Evolutionary conservation across 2,888 invertebrate genomes (phyloP).

Genomic region (Nematopogon swammerdamellus): DNA sequence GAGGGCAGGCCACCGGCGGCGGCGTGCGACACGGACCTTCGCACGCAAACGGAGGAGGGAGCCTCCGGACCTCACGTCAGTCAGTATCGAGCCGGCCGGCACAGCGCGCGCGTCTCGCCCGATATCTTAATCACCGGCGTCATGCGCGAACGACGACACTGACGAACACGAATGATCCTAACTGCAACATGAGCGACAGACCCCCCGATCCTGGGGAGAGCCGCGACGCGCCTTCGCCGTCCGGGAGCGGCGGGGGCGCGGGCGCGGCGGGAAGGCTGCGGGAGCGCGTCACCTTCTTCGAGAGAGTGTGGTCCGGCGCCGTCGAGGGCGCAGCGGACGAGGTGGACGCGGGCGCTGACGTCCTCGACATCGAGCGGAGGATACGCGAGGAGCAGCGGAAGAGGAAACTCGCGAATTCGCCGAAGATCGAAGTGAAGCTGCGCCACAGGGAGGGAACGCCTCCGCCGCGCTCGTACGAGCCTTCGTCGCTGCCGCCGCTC

Average conservation of each 20-base stretch:
- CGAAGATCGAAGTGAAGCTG: conserved; percentile 60
- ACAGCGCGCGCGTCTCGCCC: conserved; percentile 43
- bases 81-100: conserved; percentile 53
- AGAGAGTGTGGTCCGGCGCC: conserved; percentile 70
- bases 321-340: conserved; percentile 32
- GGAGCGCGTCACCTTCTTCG: conserved; percentile 76
- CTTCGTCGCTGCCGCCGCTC: conserved; percentile 34
- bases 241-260: conserved; percentile 16
- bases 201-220: conserved; percentile 13
- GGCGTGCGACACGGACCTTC: conserved; percentile 8
- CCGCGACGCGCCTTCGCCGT: conserved; percentile 1
- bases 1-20: conserved; percentile 12
- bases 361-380: conserved; percentile 59
- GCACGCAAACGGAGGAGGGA: too few species aligned
- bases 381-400: conserved; percentile 52
- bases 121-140: too few species aligned
- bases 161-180: not conserved
- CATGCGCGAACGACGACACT: not conserved
- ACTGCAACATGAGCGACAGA: conserved; percentile 10
- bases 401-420: conserved; percentile 46
- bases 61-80: conserved; percentile 13
- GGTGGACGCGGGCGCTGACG: conserved; percentile 47
- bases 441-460: conserved; percentile 53
- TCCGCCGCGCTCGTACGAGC: conserved; percentile 32
- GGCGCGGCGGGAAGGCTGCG: conserved; percentile 57